These are phyloP conservation scores for Excalfactoria chinensis DNA, from an alignment of 2,113 vertebrate genomes.

Conservation along the genomic window DNA sequence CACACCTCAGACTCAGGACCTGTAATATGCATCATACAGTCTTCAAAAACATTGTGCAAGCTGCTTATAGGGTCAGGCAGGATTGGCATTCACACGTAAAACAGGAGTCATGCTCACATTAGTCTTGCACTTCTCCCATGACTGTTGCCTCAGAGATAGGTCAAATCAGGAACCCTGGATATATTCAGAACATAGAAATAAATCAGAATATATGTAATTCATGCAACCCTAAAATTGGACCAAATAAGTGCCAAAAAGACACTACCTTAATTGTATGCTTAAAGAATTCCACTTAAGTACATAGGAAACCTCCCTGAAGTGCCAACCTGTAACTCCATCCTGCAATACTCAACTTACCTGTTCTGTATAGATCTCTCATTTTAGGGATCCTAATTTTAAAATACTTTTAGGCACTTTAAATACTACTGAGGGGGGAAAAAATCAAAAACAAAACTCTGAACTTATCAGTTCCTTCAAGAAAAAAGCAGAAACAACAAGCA, in stretches of 20 bases:
- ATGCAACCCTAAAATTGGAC: background rate
- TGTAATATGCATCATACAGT: background rate
- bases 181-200: background rate
- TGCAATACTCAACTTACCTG: background rate
- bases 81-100: background rate
- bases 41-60: background rate
- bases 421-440: background rate
- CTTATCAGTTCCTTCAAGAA: background rate
- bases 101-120: fast-evolving
- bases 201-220: background rate
- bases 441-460: background rate
- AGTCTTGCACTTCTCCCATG: background rate
- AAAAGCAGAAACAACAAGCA: background rate
- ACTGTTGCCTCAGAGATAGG: background rate
- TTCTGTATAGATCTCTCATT: background rate
- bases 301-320: background rate
- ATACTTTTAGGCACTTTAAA: background rate
- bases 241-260: background rate
- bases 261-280: background rate
- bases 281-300: background rate
- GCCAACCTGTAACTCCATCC: background rate
- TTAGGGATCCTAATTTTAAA: background rate
- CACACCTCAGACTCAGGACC: too few relatives aligned
- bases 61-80: background rate
- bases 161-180: background rate